Evolutionary conservation across 2,888 invertebrate genomes (phyloP), one percentile per base, ranked within the genome.

Genomic region (Amphiduros pacificus): DNA sequence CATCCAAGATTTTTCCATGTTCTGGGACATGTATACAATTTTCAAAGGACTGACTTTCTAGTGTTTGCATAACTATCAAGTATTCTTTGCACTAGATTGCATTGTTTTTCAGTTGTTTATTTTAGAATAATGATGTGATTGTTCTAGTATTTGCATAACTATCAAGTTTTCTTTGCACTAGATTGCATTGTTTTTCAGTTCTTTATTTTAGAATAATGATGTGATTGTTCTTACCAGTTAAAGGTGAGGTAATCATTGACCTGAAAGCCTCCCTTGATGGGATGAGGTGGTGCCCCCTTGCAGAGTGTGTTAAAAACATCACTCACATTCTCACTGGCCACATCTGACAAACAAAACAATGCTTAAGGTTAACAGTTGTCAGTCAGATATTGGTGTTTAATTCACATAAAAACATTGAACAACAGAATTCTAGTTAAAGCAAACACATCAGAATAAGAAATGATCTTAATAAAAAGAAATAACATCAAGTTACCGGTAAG

Each of bases 231-330:
- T 86, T 83, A 89, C 81, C 83, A 83, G 62, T 80, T 79, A 80
- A 90, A 94, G 55, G 91, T 90, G 29, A 95, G 86, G 82, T 90
- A 91, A 71, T 91, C 89, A 0, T 91, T 90, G 6, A 96, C 86
- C 78, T 88, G 88, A 17, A 91, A 84, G 0, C 96, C 96, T 0
- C 95, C 95, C 79, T 92, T 91, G 57, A 86, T 86, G 53, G 85
- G 84, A 81, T 94, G 77, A 14, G 64, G 62, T 20, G 31, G 26
- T 9, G 60, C 65, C 3, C 60, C 61, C 27, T 58, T 58, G 26
- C 58, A 58, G 14, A 58, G 32, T 6, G 32, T 51, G 22, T 26
- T 17, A 24, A 51, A 24, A 51, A 51, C n/a, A 17, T 24, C 26
- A 24, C 51, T 51, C 3, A 24, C 51, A 26, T 22, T 26, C 9